Evolutionary conservation across 2,888 invertebrate genomes (phyloP), one percentile per base, ranked within the genome.

Genomic region (Macrosoma leucophasiata): DNA sequence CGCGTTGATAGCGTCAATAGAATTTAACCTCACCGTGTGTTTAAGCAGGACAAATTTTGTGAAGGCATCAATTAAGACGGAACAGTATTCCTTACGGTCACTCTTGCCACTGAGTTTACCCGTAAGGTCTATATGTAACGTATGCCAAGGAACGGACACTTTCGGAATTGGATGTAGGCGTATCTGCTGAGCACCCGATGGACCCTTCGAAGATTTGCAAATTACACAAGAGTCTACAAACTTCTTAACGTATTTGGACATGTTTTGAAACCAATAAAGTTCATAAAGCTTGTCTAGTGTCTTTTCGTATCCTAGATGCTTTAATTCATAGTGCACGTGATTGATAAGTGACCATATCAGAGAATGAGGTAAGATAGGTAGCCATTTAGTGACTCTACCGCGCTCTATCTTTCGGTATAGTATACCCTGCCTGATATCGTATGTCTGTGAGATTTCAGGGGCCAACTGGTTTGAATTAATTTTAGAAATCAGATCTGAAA

Each of bases 61-160:
- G 22, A 50, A 54, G 1, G 26, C 38, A 5, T 56, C 52, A 1
- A 52, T 50, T 0, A 48, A 39, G 2, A 51, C 52, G 0, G 42
- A 47, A 3, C 12, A 28, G 14, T 55, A 55, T 9, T 55, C 48
- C 14, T 52, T 50, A 1, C 26, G 23, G 4, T 49, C 42, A 13
- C 48, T 51, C 12, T 53, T 57, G 0, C 50, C 53, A 12, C 49
- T 51, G 0, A 55, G 29, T 13, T 51, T 51, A 0, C 50, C 54
- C 0, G 46, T 41, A 3, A 49, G 14, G 11, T 55, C 50, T 2
- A 52, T 39, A 15, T 52, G 50, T 4, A 56, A 19, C 0, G 57
- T 54, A 13, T 55, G 50, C 50, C 48, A 57, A 0, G 53, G 41
- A 4, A 38, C 17, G 4, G 26, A 10, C 2, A 17, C 17, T 22